Percentiles rank a stretch among this genome's conserved stretches.
Evolutionary conservation across 1,140 invertebrate species (phyloP).

Genomic region (Asbolus verrucosus): DNA sequence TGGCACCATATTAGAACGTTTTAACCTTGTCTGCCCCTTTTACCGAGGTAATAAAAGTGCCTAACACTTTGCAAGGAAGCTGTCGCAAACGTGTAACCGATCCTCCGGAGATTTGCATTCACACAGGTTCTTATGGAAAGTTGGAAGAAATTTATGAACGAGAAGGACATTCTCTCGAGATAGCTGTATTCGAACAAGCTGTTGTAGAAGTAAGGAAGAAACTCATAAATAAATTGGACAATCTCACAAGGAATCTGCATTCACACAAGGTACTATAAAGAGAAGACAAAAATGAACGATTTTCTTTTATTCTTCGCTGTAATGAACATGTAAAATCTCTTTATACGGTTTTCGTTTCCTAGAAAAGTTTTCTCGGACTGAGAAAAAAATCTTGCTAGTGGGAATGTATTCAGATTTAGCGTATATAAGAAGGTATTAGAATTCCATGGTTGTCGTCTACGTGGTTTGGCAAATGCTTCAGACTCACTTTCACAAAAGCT

Average conservation of each 20-base stretch:
- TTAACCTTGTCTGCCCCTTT: neutral
- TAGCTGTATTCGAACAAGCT: neutral
- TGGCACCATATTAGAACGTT: no score
- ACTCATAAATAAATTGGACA: conserved; percentile 7
- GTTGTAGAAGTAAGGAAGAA: neutral
- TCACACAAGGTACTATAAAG: conserved; percentile 5
- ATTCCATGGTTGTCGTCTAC: conserved; percentile 3
- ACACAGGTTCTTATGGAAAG: conserved; percentile 4
- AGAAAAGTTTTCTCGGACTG: neutral
- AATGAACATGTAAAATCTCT: conserved; percentile 1
- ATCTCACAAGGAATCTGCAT: neutral
- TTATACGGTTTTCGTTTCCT: neutral
- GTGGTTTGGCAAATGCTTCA: conserved; percentile 7
- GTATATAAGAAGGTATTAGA: conserved; percentile 8
- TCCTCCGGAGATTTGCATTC: neutral
- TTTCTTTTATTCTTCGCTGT: neutral
- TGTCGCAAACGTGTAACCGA: conserved; percentile 2
- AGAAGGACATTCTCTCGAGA: neutral
- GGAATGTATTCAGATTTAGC: neutral
- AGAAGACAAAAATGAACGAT: conserved; percentile 1
- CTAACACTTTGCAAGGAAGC: neutral
- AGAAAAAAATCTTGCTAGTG: neutral
- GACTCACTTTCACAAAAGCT: conserved; percentile 13
- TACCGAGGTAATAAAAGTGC: neutral
- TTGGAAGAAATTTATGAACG: neutral